Conservation (phyloP, 2,797 vertebrate genomes). For the Acanthurus leucopareius region DNA sequence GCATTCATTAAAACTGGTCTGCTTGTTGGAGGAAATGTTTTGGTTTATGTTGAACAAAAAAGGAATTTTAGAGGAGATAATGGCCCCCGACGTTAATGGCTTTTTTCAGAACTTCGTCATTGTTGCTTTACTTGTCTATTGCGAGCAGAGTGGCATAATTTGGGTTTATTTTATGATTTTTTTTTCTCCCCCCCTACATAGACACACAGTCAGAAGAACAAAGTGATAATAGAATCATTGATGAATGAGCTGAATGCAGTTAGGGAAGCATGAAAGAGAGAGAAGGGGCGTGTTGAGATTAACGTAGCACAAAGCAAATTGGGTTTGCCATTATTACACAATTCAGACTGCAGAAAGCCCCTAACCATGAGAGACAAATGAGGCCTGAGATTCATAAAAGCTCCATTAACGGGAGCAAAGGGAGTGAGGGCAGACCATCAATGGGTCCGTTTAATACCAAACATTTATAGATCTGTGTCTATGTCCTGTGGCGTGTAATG, state of each 20-base stretch:
- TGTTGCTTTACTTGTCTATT: slow-evolving; percentile 65
- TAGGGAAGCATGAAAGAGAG: slow-evolving; percentile 81
- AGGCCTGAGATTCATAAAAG: slow-evolving; percentile 85
- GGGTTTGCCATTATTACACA: slow-evolving; percentile 85
- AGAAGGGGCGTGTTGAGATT: slow-evolving; percentile 82
- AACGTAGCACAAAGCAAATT: slow-evolving; percentile 86
- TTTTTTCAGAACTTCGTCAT: slow-evolving; percentile 62
- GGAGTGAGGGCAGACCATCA: slow-evolving; percentile 76
- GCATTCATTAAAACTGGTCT: slow-evolving; percentile 55
- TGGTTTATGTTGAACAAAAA: slow-evolving; percentile 68
- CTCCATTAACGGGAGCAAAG: slow-evolving; percentile 79
- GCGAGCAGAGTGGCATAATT: slow-evolving; percentile 66
- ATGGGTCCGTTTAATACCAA: slow-evolving; percentile 79
- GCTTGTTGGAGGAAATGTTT: slow-evolving; percentile 68
- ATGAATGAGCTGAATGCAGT: slow-evolving; percentile 81
- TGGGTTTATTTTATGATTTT: slow-evolving; percentile 68
- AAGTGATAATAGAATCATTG: slow-evolving; percentile 83
- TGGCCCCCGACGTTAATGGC: slow-evolving; percentile 57
- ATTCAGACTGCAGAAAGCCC: slow-evolving; percentile 80
- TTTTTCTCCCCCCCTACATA: slow-evolving; percentile 1
- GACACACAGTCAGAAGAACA: slow-evolving; percentile 59
- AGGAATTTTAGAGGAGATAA: slow-evolving; percentile 67
- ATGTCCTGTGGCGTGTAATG: slow-evolving; percentile 73
- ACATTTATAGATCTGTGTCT: slow-evolving; percentile 79
- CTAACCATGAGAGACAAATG: slow-evolving; percentile 85